A percentile compares a stretch with the other conserved stretches of the same genome.
Evolutionary conservation across 2,113 vertebrate species (phyloP).

Genomic region (Megaceryle torquata): DNA sequence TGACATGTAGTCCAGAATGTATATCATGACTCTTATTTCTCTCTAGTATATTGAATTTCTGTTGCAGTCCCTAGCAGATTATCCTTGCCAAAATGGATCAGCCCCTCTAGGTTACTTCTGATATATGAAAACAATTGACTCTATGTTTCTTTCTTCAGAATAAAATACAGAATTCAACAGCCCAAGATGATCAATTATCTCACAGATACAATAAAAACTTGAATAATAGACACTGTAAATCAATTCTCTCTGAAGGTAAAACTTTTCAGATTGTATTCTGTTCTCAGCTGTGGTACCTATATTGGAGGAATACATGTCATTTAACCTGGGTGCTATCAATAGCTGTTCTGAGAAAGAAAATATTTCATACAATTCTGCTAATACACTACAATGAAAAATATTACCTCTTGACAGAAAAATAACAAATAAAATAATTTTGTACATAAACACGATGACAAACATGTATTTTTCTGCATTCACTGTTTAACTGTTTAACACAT

Average conservation of each 20-base stretch:
- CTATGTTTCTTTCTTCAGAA: neutral
- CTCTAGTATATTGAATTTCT: neutral
- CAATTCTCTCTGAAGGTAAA: neutral
- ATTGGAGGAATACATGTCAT: neutral
- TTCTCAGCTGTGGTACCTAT: neutral
- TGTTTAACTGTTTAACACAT: neutral
- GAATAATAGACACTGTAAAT: neutral
- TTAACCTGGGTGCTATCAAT: neutral
- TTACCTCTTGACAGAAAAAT: neutral
- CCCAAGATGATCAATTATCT: neutral
- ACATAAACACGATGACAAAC: neutral
- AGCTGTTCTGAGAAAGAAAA: neutral
- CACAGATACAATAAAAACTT: neutral
- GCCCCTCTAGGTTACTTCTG: neutral
- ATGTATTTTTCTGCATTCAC: neutral
- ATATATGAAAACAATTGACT: constrained; percentile 1
- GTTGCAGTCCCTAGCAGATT: neutral
- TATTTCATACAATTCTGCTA: neutral
- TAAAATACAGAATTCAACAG: neutral
- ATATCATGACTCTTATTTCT: neutral
- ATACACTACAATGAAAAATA: neutral
- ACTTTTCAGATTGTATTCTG: neutral
- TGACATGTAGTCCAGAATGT: neutral
- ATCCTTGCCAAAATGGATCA: neutral
- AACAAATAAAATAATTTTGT: neutral